A percentile compares a stretch with the other conserved stretches of the same genome.
Evolutionary conservation across 1,140 invertebrate genomes (phyloP).

Genomic region (Heliconius hermathena): DNA sequence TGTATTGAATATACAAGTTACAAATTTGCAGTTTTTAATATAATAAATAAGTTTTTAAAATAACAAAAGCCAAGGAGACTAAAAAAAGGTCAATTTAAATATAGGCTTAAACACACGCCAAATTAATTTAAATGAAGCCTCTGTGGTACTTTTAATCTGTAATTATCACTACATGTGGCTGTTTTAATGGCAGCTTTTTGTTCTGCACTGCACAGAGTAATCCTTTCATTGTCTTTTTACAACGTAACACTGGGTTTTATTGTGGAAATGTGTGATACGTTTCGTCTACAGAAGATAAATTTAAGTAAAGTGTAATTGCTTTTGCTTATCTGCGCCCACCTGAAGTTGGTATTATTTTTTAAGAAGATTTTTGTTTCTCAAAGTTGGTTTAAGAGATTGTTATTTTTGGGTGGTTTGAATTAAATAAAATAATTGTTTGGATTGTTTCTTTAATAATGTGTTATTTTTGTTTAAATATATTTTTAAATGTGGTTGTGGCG

Average conservation of each 20-base stretch:
- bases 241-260: slow-evolving; percentile 24
- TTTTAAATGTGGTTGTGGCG: background rate
- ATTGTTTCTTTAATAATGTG: no score
- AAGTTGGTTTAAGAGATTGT: no score
- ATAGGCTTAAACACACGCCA: slow-evolving; percentile 10
- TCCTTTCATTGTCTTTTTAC: slow-evolving; percentile 23
- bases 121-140: slow-evolving; percentile 17
- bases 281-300: background rate
- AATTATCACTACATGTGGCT: slow-evolving; percentile 20
- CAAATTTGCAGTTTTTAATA: no score
- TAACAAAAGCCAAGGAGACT: background rate
- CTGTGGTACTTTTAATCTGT: slow-evolving; percentile 15
- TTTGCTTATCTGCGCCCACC: background rate
- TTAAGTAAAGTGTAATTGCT: background rate
- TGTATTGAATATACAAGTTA: no score
- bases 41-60: no score
- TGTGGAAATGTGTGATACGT: slow-evolving; percentile 18
- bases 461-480: no score
- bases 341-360: background rate
- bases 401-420: background rate
- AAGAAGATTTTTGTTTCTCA: background rate
- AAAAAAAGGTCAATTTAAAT: slow-evolving; percentile 11
- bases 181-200: slow-evolving; percentile 24
- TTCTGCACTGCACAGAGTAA: slow-evolving; percentile 23
- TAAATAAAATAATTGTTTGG: background rate